These are phyloP conservation scores for Vanessa cardui DNA, from an alignment of 2,888 invertebrate species.

Conservation along the genomic window DNA sequence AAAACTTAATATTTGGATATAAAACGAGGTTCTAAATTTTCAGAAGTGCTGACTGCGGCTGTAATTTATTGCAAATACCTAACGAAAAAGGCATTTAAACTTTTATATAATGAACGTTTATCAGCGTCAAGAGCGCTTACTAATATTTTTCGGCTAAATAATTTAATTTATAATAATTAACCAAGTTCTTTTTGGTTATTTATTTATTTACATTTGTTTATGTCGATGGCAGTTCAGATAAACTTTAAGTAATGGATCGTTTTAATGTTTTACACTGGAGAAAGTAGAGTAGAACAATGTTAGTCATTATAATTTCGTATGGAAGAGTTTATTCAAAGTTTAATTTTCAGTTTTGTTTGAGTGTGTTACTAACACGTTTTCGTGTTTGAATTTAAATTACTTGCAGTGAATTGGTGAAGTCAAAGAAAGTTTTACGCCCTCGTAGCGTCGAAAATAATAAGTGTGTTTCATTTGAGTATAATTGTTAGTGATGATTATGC, in stretches of 20 bases:
- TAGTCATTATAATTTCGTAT: slow-evolving; percentile 10
- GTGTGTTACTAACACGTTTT: slow-evolving; percentile 12
- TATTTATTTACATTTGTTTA: neutral
- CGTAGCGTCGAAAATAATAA: neutral
- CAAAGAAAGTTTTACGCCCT: slow-evolving; percentile 9
- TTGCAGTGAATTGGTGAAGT: slow-evolving; percentile 6
- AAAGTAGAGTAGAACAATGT: slow-evolving; percentile 2
- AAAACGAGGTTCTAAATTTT: slow-evolving; percentile 38
- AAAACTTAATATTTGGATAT: slow-evolving; percentile 14
- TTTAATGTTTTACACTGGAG: neutral
- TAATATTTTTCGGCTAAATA: slow-evolving; percentile 47
- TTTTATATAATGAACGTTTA: slow-evolving; percentile 54
- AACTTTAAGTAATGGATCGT: neutral
- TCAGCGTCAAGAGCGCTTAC: slow-evolving; percentile 60
- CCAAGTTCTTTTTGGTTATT: neutral
- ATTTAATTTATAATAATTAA: slow-evolving; percentile 11
- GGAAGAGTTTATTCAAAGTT: slow-evolving; percentile 11
- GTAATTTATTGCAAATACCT: slow-evolving; percentile 44
- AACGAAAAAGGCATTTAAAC: slow-evolving; percentile 34
- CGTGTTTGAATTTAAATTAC: slow-evolving; percentile 22
- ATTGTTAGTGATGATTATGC: neutral
- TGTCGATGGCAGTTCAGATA: no score
- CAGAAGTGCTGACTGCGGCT: slow-evolving; percentile 33
- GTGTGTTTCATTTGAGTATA: neutral
- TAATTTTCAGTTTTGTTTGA: slow-evolving; percentile 6